phyloP scores from a whole-genome alignment of 2,797 vertebrate genomes.

The Poecilia wingei region DNA sequence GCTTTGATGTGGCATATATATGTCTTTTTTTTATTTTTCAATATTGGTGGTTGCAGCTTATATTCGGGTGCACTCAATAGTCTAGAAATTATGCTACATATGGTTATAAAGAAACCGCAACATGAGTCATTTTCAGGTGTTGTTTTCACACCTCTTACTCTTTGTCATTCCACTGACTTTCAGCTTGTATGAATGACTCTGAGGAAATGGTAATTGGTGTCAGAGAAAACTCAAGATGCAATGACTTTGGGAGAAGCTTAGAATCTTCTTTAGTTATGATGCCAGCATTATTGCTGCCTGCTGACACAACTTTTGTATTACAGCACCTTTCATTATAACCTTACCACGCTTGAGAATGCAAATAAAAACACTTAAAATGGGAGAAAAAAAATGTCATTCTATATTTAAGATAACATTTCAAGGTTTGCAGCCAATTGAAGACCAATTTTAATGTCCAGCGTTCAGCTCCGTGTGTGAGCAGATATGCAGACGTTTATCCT shows the following conservation, averaged over 20 bases:
- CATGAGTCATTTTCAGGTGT: not conserved
- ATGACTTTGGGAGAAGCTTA: not conserved
- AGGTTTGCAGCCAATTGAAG: not conserved
- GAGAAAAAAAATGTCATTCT: not conserved
- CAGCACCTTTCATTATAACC: not conserved
- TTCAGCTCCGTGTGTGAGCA: conserved; percentile 43
- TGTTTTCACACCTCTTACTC: not conserved
- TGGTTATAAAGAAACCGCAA: not conserved
- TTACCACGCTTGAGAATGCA: not conserved
- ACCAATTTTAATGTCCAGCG: not conserved
- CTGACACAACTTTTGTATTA: not conserved
- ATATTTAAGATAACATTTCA: not conserved
- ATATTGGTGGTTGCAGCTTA: no score
- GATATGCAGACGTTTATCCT: conserved; percentile 59
- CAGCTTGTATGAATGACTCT: not conserved
- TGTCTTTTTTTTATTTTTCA: no score
- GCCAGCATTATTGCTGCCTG: not conserved
- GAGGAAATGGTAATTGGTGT: not conserved
- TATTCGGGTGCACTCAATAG: no score
- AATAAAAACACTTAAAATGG: not conserved
- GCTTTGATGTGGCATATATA: no score
- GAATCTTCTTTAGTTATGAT: not conserved
- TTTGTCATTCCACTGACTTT: not conserved
- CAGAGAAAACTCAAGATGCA: not conserved
- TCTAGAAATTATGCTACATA: not conserved